Evolutionary conservation across 2,113 vertebrate genomes (phyloP), one percentile per base, ranked within the genome.

Genomic region (Peromyscus leucopus): DNA sequence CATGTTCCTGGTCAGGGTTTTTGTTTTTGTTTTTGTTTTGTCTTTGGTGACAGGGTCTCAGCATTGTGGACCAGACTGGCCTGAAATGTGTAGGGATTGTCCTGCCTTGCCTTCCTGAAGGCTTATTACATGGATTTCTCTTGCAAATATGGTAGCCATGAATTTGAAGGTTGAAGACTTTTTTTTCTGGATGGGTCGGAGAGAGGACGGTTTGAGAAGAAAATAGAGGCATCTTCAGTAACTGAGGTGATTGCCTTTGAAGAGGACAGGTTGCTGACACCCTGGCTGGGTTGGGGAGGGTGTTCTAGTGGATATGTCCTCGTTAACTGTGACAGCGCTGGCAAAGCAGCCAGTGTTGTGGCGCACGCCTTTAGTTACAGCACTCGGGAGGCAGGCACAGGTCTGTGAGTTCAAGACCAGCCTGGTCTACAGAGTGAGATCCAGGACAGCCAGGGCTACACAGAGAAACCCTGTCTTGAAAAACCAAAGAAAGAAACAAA

Each of bases 281-380:
- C 33, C 33, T 12, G 7, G 39, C 84, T 71, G 65, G 85, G 46
- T 69, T 46, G 31, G 46, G 31, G 24, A 46, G 39, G n/a, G 17
- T 13, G 46, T 57, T 71, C 55, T 39, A 19, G 36, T 15, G 59
- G 57, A 71, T 46, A 0, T 16, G 42, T 42, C 55, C 51, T 84
- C 2, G 1, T 8, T 57, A 82, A 28, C 69, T 33, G 22, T 75
- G 36, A 61, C 36, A 55, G 28, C 71, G 46, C 15, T 42, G 59
- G n/a, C n/a, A 4, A 63, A 51, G 51, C 51, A 63, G 57, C 36
- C 28, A 26, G 13, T 17, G 13, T 17, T 24, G 15, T 84, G 57
- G 36, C 0, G 0, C 24, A 46, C 3, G 8, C 78, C 24, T 46
- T 31, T 85, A 65, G 63, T 7, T 0, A 0, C 26, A 65, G 61